phyloP scores from a whole-genome alignment of 1,140 invertebrate species.

The Berghia stephanieae region DNA sequence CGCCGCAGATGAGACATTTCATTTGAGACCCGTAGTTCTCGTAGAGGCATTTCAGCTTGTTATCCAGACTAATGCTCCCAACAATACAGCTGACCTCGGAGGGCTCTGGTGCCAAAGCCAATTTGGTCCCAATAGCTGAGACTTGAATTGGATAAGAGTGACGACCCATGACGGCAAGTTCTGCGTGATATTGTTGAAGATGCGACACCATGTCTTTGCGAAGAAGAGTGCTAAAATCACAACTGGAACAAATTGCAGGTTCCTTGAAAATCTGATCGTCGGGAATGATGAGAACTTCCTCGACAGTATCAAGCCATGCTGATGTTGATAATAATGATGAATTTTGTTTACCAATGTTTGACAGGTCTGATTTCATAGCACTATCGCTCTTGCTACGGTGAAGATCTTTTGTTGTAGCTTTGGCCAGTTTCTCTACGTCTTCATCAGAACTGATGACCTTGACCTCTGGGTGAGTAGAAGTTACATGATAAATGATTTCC shows the following conservation, averaged over 20 bases:
- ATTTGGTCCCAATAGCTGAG: background rate
- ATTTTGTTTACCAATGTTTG: too few relatives aligned
- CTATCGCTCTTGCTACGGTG: too few relatives aligned
- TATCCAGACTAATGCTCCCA: slow-evolving; percentile 42
- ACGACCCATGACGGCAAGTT: slow-evolving; percentile 40
- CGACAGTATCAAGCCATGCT: too few relatives aligned
- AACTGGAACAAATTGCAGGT: slow-evolving; percentile 36
- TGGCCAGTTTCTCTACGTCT: slow-evolving; percentile 26
- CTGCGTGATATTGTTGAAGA: slow-evolving; percentile 39
- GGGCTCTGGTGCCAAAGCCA: background rate
- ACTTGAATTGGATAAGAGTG: slow-evolving; percentile 36
- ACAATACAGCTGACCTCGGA: slow-evolving; percentile 33
- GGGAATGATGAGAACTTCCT: slow-evolving; percentile 40
- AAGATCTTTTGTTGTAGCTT: slow-evolving; percentile 12
- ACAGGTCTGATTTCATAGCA: too few relatives aligned
- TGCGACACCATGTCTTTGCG: slow-evolving; percentile 38
- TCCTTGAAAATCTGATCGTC: slow-evolving; percentile 39
- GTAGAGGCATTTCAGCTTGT: slow-evolving; percentile 38
- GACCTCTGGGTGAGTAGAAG: slow-evolving; percentile 34
- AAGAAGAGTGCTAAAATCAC: slow-evolving; percentile 35
- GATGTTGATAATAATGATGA: too few relatives aligned
- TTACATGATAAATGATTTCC: slow-evolving; percentile 35
- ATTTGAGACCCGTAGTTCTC: slow-evolving; percentile 40
- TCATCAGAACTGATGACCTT: slow-evolving; percentile 34
- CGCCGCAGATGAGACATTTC: slow-evolving; percentile 41